phyloP scores from a whole-genome alignment of 2,888 invertebrate genomes.

The Drymonia ruficornis region DNA sequence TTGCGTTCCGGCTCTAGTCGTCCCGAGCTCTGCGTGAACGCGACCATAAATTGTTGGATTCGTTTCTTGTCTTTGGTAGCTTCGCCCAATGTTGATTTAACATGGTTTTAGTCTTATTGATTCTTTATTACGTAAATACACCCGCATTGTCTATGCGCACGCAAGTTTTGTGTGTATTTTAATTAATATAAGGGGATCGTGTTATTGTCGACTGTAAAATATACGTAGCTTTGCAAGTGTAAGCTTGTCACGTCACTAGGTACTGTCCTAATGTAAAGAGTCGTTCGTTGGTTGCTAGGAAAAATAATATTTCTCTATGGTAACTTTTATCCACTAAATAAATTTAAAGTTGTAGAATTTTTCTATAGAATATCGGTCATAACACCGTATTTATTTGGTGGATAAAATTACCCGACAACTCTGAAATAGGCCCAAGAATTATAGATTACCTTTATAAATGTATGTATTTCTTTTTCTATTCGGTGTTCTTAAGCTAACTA shows the following conservation, averaged over 20 bases:
- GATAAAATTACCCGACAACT: too few species aligned
- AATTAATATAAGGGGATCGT: constrained; percentile 76
- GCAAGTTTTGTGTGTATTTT: constrained; percentile 67
- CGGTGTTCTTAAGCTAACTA: too few species aligned
- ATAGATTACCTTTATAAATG: too few species aligned
- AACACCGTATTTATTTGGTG: too few species aligned
- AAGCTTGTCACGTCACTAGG: background rate
- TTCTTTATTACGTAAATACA: constrained; percentile 80
- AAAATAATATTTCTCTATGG: too few species aligned
- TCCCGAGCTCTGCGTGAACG: constrained; percentile 58
- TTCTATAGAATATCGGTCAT: too few species aligned
- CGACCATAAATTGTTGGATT: constrained; percentile 81
- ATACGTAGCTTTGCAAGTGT: background rate
- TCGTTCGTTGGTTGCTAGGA: too few species aligned
- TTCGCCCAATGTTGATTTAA: constrained; percentile 84
- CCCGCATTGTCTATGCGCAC: constrained; percentile 80
- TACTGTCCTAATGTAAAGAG: background rate
- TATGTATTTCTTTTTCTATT: too few species aligned
- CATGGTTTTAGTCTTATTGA: constrained; percentile 84
- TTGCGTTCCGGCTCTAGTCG: constrained; percentile 60
- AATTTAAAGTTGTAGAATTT: too few species aligned
- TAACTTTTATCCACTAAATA: too few species aligned
- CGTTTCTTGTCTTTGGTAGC: constrained; percentile 80
- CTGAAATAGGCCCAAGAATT: too few species aligned
- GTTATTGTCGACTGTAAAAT: constrained; percentile 8